Percentiles rank a stretch among this genome's conserved stretches.
phyloP scores from a whole-genome alignment of 2,113 vertebrate genomes.

The Tragelaphus strepsiceros region DNA sequence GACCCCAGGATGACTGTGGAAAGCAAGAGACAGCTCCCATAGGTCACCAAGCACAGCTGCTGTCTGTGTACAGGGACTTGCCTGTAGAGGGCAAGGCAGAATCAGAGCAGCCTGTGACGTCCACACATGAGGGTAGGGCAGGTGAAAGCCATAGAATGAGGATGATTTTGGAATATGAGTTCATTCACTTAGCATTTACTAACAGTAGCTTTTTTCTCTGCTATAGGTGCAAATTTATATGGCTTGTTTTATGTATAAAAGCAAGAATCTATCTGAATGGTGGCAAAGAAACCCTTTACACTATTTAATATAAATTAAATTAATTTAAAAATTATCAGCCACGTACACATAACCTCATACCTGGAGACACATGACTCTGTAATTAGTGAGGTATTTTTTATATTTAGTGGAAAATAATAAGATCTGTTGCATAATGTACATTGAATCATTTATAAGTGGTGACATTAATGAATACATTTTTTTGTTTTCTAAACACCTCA shows the following conservation, averaged over 20 bases:
- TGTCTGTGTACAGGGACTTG: background rate
- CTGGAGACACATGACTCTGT: background rate
- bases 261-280: background rate
- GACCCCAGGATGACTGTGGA: conserved; percentile 90
- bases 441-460: background rate
- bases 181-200: background rate
- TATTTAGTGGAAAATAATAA: background rate
- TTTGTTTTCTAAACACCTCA: background rate
- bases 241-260: conserved; percentile 9
- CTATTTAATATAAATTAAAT: conserved; percentile 68
- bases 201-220: background rate
- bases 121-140: background rate
- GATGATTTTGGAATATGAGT: background rate
- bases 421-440: background rate
- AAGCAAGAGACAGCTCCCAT: conserved; percentile 94
- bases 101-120: background rate
- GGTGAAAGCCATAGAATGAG: background rate
- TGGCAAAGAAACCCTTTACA: background rate
- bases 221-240: background rate
- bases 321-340: conserved; percentile 1
- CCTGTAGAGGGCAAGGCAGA: background rate
- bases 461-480: background rate
- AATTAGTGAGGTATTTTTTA: background rate
- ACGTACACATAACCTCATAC: background rate
- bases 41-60: conserved; percentile 80